Evolutionary conservation across 1,140 invertebrate species (phyloP), one percentile per base, ranked within the genome.

Genomic region (Caerostris darwini): DNA sequence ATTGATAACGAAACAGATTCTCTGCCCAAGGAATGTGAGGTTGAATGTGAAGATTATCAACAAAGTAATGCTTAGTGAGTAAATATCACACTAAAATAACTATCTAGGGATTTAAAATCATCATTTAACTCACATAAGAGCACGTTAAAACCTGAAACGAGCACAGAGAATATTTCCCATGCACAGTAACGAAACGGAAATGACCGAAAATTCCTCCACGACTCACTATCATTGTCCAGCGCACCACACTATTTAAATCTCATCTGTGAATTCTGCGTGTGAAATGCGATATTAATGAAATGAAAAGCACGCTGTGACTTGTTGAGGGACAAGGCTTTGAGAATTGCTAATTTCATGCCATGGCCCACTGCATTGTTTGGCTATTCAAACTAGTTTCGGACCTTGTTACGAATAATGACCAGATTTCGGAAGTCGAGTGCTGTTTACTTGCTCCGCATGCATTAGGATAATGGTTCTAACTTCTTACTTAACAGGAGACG

Each of bases 231-330:
- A 87, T 87, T 59, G 64, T 87, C 64, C 56, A 58, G 58, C 14
- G 34, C 1, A 7, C 50, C 17, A 34, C 85, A 64, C 85, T 87
- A 64, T 87, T 87, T 87, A 87, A 87, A 87, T 64, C 85, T 10
- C 57, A 87, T 87, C 85, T 87, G 58, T 12, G 19, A 53, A 50
- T 50, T 64, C 58, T 61, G 85, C 34, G 59, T 64, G 85, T 64
- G 85, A 87, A 87, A 87, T 87, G 85, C 19, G 85, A 53, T 87
- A 87, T 87, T 87, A 87, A 87, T 87, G 85, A 87, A 87, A 87
- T 50, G 85, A 64, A 64, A 64, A 7, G 34, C 71, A 5, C 71
- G 10, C 8, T 12, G 14, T 10, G 54, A 85, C 54, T 85, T 58
- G 17, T 54, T 19, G 19, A 77, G 19, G 8, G 71, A 19, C 34